Conservation (phyloP, 2,113 vertebrate species). For the Apistogramma diplotaenia region DNA sequence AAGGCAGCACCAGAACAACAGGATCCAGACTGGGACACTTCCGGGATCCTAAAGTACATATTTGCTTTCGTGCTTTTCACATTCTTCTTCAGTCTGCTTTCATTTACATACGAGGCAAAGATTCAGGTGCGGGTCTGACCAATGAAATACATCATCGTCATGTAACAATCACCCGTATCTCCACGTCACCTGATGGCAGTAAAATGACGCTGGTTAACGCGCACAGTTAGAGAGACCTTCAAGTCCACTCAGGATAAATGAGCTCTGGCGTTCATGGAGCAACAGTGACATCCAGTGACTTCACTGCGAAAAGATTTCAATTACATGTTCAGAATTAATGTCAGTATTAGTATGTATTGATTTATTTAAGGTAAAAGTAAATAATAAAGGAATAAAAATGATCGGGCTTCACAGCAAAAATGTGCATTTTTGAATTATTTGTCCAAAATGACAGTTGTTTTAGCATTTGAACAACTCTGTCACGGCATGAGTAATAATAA, state of each 20-base stretch:
- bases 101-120: fast-evolving
- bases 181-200: background rate
- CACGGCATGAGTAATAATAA: background rate
- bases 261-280: fast-evolving
- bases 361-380: too few relatives aligned
- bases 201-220: background rate
- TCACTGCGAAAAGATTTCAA: background rate
- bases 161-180: background rate
- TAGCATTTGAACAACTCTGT: fast-evolving
- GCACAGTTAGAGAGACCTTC: background rate
- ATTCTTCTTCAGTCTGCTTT: background rate
- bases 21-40: conserved; percentile 59
- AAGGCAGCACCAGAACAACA: conserved; percentile 42
- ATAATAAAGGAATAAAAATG: fast-evolving
- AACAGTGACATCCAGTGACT: background rate
- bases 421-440: background rate
- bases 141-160: background rate
- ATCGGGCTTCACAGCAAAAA: background rate
- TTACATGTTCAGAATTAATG: background rate
- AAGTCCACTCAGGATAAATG: background rate
- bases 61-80: conserved; percentile 1
- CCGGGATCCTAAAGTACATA: conserved; percentile 60
- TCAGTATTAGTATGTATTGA: background rate
- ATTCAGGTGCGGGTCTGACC: background rate
- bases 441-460: background rate